Base-by-base conservation (phyloP, 1,140 invertebrate genomes). In the Sycophila sp. region DNA sequence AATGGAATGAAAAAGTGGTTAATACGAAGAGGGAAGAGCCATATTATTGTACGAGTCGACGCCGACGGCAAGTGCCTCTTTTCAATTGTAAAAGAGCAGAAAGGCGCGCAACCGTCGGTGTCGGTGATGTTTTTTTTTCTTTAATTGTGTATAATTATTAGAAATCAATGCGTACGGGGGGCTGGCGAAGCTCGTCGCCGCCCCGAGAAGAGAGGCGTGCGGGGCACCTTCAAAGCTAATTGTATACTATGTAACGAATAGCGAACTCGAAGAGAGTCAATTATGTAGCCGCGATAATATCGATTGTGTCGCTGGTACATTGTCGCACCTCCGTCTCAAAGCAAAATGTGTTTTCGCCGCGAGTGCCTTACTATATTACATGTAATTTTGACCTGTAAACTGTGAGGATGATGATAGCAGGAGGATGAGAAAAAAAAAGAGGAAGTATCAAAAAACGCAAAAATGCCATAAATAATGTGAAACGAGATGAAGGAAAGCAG, bases 331-430 rank as follows among this genome's bases (percentile, higher is more conserved):
- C 28, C 3, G 1, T 13, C 13, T 22, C n/a, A 11, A 22, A 47
- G 17, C 7, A 8, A 65, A 13, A 65, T 3, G 53, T 60, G 40
- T 38, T 19, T n/a, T 58, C 53, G 32, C 65, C 53, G 30, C 22
- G 71, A 56, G 78, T 80, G 79, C 79, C 80, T 81, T 81, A 55
- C 59, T 45, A 45, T 19, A 45, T 45, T 45, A 45, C n/a, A n/a
- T n/a, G n/a, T n/a, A n/a, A n/a, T n/a, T n/a, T n/a, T n/a, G n/a
- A n/a, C n/a, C n/a, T n/a, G n/a, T n/a, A n/a, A n/a, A n/a, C n/a
- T n/a, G n/a, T n/a, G n/a, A n/a, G n/a, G n/a, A n/a, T n/a, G n/a
- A n/a, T n/a, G n/a, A n/a, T n/a, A n/a, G n/a, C n/a, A n/a, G n/a
- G n/a, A n/a, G n/a, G n/a, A n/a, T n/a, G n/a, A n/a, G n/a, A n/a